Evolutionary conservation across 2,113 vertebrate species (phyloP).

Genomic region (Oncorhynchus mykiss): DNA sequence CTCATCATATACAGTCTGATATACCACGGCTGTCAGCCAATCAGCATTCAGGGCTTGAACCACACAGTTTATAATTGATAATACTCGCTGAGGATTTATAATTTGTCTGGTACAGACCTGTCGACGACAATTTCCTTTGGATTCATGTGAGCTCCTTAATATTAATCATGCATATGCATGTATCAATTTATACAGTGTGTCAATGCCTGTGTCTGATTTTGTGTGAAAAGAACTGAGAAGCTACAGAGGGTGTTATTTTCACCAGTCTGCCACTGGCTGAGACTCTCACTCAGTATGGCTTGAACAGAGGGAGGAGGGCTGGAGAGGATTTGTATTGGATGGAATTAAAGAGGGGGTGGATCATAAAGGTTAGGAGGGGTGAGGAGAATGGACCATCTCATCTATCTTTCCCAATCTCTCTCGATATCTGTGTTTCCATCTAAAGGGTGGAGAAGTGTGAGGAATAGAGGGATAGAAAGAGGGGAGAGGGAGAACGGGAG

Average conservation of each 20-base stretch:
- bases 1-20: too few relatives aligned
- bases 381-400: conserved; percentile 17
- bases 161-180: too few relatives aligned
- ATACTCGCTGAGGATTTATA: too few relatives aligned
- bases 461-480: conserved; percentile 12
- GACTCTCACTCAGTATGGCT: neutral
- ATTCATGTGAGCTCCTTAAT: too few relatives aligned
- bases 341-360: neutral
- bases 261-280: neutral
- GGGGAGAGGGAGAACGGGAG: conserved; percentile 3
- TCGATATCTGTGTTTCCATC: neutral
- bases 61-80: too few relatives aligned
- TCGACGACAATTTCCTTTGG: too few relatives aligned
- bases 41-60: too few relatives aligned
- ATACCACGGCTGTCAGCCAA: too few relatives aligned
- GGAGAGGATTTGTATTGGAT: neutral
- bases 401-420: conserved; percentile 5
- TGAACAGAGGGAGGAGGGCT: neutral
- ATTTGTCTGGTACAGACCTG: too few relatives aligned
- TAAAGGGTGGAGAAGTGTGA: conserved; percentile 33
- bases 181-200: neutral
- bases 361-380: conserved; percentile 5
- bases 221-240: neutral
- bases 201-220: neutral
- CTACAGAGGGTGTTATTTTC: neutral